Evolutionary conservation across 2,797 vertebrate genomes (phyloP), one percentile per base, ranked within the genome.

Genomic region (Huso huso): DNA sequence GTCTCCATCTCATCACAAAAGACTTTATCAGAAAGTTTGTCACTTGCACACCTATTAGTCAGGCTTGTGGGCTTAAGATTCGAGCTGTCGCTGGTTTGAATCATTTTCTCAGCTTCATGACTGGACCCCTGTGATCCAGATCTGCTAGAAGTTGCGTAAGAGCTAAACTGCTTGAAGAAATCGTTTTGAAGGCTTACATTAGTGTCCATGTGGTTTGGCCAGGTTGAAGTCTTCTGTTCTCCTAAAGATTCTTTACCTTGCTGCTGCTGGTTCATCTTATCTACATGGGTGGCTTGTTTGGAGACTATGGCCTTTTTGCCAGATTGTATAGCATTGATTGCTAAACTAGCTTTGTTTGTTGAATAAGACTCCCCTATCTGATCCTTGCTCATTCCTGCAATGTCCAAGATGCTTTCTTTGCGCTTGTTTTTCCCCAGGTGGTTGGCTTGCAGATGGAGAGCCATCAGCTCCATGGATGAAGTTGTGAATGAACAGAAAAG

Each of bases 401-500:
- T 58, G 48, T 90, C 85, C 7, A 83, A 62, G 71, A 85, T 10
- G 6, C 70, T 72, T 70, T 90, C 89, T 75, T 89, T 88, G 73
- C 89, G 85, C 67, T 91, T 93, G 4, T 90, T 88, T 74, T 94
- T 96, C 66, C 94, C 93, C 73, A 99, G 70, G 79, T 99, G 96
- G 77, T 97, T 99, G 75, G 95, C 95, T 83, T 97, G 96, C 63
- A 99, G 92, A 72, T 99, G 96, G 55, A 99, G 91, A 69, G 96
- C 95, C 96, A 98, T 98, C 15, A 98, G 84, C 81, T 99, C 96
- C 84, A 96, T 80, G n/a, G 96, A 98, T 3, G 95, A 92, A 1
- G 96, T 99, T 7, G 95, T 95, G 76, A 97, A 99, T 15, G 96
- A 92, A 72, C 96, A 99, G 78, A 99, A 99, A 49, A 99, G 88